Evolutionary conservation across 2,113 vertebrate genomes (phyloP).

Genomic region (Rafetus swinhoei): DNA sequence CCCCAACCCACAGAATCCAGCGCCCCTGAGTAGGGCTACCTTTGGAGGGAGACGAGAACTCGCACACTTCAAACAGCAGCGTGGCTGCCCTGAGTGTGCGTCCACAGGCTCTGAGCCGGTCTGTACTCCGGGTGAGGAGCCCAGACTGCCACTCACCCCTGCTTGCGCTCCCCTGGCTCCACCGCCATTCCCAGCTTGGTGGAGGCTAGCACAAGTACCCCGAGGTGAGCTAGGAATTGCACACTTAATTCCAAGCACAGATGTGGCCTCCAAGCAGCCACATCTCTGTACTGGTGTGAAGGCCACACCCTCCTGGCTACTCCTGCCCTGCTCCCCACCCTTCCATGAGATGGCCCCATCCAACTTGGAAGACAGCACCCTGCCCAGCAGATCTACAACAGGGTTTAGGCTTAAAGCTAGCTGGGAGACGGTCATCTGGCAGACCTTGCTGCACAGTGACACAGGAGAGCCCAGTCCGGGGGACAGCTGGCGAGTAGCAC

Average conservation of each 20-base stretch:
- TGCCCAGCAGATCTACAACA: not conserved
- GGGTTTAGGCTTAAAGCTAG: not conserved
- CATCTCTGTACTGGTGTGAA: not conserved
- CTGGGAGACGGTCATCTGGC: not conserved
- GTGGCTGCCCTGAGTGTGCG: not conserved
- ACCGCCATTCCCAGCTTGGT: not conserved
- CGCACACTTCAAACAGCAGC: not conserved
- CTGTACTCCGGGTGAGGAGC: not conserved
- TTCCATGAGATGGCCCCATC: not conserved
- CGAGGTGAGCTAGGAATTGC: not conserved
- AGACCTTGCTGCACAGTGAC: not conserved
- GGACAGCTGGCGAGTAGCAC: not conserved
- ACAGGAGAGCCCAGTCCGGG: not conserved
- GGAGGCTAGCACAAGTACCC: not conserved
- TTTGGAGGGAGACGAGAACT: not conserved
- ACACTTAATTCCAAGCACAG: not conserved
- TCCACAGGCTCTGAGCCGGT: not conserved
- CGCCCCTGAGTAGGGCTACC: not conserved
- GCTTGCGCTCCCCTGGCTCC: rapidly evolving
- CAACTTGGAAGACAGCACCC: not conserved
- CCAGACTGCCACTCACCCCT: not conserved
- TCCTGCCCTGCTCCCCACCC: not conserved
- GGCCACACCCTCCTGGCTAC: not conserved
- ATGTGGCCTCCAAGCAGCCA: not conserved
- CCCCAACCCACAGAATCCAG: not conserved